Conservation (phyloP, 2,113 vertebrate genomes). For the Pluvialis apricaria region DNA sequence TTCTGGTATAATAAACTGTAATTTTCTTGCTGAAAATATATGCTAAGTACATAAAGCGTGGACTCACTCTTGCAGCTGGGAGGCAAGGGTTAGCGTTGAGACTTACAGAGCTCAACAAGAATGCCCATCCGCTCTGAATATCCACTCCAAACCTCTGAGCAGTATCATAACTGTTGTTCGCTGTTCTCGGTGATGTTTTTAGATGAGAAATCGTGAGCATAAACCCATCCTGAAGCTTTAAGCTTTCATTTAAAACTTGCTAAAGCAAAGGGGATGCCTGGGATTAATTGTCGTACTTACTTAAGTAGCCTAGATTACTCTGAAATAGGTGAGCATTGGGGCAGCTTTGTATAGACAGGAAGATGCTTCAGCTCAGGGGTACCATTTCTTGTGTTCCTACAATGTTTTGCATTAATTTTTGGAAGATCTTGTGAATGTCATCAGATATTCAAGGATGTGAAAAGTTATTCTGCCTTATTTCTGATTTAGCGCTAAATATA, state of each 20-base stretch:
- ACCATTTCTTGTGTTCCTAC: not conserved
- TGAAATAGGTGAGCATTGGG: not conserved
- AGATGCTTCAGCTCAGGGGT: not conserved
- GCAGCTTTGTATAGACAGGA: not conserved
- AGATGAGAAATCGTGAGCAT: not conserved
- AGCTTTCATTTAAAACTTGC: not conserved
- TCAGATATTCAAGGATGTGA: not conserved
- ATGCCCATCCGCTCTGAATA: not conserved
- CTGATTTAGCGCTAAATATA: not conserved
- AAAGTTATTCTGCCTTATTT: constrained; percentile 45
- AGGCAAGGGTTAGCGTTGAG: not conserved
- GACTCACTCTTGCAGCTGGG: not conserved
- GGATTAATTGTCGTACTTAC: not conserved
- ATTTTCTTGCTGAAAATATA: not conserved
- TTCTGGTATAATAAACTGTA: not conserved
- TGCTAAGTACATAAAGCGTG: not conserved
- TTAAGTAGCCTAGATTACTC: not conserved
- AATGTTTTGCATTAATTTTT: not conserved
- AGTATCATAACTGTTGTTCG: not conserved
- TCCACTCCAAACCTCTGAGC: not conserved
- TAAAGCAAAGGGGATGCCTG: not conserved
- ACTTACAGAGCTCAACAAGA: not conserved
- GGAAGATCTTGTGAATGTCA: not conserved
- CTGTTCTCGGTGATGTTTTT: not conserved
- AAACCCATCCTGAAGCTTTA: not conserved